Base-by-base conservation (phyloP, 2,888 invertebrate genomes). In the Galerucella calmariensis region DNA sequence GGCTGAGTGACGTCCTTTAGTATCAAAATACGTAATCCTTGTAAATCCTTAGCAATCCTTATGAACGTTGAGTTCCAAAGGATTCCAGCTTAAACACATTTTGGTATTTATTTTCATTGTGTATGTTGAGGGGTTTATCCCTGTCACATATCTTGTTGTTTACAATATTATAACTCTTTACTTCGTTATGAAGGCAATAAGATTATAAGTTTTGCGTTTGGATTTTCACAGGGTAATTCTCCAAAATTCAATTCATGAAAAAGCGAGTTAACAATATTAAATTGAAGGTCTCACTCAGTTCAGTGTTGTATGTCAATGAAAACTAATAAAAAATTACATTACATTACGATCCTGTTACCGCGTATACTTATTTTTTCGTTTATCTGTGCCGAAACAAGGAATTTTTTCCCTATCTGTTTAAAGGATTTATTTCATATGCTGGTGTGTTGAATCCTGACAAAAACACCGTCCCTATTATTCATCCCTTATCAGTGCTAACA, bases 41-140 rank as follows among this genome's bases (percentile, higher is more conserved):
- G 72, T 72, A 75, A 75, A 79, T 77, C 77, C 79, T 58, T 72
- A 66, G 73, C 79, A 78, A 81, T 80, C 79, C 79, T 80, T 78
- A 79, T 77, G 78, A 80, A 79, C 78, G 79, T 77, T 77, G 79
- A 79, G 77, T 79, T 81, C 80, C 79, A 81, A 81, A 81, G 80
- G 80, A 81, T 80, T 80, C 81, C 65, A 69, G 80, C 81, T 81
- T 80, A 79, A 81, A 81, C 80, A 79, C 81, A 80, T 80, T 79
- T 78, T 67, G 76, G 81, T 81, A 80, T 81, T 81, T 81, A 81
- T 80, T 81, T 80, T 77, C 80, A 81, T 81, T 81, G 81, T 81
- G 78, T 78, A 75, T 67, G 72, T 69, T 75, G 77, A 74, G 78
- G 79, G 75, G 69, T 78, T 79, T 79, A 78, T 77, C 73, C 72